Conservation (phyloP, 1,140 invertebrate species). For the Globodera ellingtonae region DNA sequence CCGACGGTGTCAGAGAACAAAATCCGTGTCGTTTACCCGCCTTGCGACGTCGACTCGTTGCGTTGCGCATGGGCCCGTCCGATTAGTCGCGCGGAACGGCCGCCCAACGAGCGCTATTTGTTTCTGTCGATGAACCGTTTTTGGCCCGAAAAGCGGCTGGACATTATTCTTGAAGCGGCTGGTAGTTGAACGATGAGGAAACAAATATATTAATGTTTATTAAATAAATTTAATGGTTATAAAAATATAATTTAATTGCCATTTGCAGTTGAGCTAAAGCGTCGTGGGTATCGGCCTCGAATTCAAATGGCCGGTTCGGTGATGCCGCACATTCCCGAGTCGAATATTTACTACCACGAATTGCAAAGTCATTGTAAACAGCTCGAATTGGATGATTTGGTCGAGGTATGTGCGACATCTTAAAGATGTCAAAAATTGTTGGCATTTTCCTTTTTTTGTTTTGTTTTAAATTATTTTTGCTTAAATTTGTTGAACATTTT, state of each 20-base stretch:
- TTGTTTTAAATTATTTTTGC: background rate
- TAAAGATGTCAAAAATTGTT: background rate
- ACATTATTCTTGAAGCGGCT: slow-evolving; percentile 64
- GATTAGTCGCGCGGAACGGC: slow-evolving; percentile 47
- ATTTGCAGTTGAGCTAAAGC: slow-evolving; percentile 45
- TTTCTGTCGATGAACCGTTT: slow-evolving; percentile 65
- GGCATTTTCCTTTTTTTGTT: background rate
- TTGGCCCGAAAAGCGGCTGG: slow-evolving; percentile 65
- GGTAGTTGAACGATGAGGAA: slow-evolving; percentile 24
- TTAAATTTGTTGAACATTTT: background rate
- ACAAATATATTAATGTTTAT: background rate
- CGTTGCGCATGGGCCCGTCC: slow-evolving; percentile 28
- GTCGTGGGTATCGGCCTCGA: slow-evolving; percentile 40
- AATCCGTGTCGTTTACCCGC: slow-evolving; percentile 61
- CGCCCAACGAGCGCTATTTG: slow-evolving; percentile 51
- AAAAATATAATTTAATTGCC: background rate
- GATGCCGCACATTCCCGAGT: slow-evolving; percentile 65
- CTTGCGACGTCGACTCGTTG: slow-evolving; percentile 62
- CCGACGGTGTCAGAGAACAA: slow-evolving; percentile 54
- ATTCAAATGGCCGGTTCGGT: slow-evolving; percentile 63
- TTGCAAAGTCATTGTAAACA: slow-evolving; percentile 54
- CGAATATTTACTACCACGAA: slow-evolving; percentile 57
- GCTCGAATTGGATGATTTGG: slow-evolving; percentile 51
- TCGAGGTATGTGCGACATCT: slow-evolving; percentile 33
- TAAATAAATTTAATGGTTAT: background rate